Percentiles rank a stretch among this genome's conserved stretches.
phyloP scores from a whole-genome alignment of 1,140 invertebrate genomes.

The Orchestia grillus region DNA sequence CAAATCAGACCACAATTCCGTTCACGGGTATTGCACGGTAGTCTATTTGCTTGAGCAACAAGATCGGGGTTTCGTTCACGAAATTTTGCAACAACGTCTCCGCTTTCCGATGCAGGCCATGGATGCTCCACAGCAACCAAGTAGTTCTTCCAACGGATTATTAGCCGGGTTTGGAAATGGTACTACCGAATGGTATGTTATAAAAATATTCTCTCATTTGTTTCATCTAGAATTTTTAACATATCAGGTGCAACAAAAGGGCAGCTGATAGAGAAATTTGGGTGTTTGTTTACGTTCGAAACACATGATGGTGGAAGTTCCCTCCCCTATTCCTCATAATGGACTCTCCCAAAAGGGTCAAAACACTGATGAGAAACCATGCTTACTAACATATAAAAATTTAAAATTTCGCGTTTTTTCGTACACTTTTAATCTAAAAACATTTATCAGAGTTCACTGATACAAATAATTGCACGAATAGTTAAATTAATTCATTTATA shows the following conservation, averaged over 20 bases:
- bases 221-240: slow-evolving; percentile 34
- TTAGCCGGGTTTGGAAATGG: slow-evolving; percentile 52
- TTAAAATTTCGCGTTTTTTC: background rate
- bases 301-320: slow-evolving; percentile 55
- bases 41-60: background rate
- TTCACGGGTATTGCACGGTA: background rate
- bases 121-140: background rate
- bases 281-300: slow-evolving; percentile 54
- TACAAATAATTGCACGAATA: background rate
- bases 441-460: background rate
- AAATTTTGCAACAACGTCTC: background rate
- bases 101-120: background rate
- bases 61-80: background rate
- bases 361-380: slow-evolving; percentile 52
- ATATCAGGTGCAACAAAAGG: slow-evolving; percentile 32
- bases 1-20: background rate
- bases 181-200: slow-evolving; percentile 46
- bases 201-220: slow-evolving; percentile 45
- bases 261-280: slow-evolving; percentile 42
- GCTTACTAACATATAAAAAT: background rate
- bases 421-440: background rate
- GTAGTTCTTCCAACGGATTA: background rate
- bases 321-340: slow-evolving; percentile 45
- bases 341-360: slow-evolving; percentile 51
- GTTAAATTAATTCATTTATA: background rate